These are phyloP conservation scores for Coelinius sp. DNA, from an alignment of 2,888 invertebrate species.

Conservation along the genomic window DNA sequence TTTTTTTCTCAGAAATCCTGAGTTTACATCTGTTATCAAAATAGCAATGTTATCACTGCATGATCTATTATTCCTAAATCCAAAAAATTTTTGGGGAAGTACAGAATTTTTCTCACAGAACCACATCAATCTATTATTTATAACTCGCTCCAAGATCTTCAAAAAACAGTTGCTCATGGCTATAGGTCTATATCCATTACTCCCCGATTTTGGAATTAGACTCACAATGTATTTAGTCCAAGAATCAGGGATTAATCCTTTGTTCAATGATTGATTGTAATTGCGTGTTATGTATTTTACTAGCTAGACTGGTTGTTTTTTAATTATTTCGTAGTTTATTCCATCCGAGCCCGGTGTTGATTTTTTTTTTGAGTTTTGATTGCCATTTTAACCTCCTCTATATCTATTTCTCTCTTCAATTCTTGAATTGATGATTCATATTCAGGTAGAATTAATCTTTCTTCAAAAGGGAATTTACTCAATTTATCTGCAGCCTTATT, in stretches of 20 bases:
- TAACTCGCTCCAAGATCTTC: conserved; percentile 27
- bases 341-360: neutral
- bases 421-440: neutral
- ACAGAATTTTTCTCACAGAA: conserved; percentile 8
- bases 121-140: conserved; percentile 10
- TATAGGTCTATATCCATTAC: conserved; percentile 18
- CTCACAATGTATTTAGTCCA: conserved; percentile 15
- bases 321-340: neutral
- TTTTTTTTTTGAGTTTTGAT: neutral
- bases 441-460: neutral
- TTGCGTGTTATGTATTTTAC: neutral
- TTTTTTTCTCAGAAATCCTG: neutral
- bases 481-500: neutral
- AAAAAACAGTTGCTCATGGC: conserved; percentile 3
- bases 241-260: neutral
- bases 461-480: neutral
- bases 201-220: conserved; percentile 21
- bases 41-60: conserved; percentile 23
- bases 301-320: neutral
- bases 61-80: no score
- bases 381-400: neutral
- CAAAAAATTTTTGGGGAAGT: neutral
- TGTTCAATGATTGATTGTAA: neutral
- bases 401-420: neutral
- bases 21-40: neutral